Base-by-base conservation (phyloP, 2,113 vertebrate species). In the Microcebus ravelobensis region DNA sequence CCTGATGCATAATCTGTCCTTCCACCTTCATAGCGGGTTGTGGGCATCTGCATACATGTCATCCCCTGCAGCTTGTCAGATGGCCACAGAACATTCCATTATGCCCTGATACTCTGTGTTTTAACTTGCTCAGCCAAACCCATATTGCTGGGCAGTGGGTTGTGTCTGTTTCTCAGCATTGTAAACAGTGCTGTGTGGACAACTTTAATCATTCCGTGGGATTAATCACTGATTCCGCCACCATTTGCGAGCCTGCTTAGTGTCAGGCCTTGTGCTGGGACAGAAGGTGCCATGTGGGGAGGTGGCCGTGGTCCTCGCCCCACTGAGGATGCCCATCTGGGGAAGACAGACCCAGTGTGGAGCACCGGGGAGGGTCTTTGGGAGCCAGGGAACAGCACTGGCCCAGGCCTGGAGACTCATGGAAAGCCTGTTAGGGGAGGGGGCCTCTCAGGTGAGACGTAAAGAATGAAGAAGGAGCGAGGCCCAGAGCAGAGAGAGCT, bases 61-160 rank as follows among this genome's bases (percentile, higher is more conserved):
- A 1, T 1, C 7, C 27, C 39, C 45, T 14, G 18, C 34, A 29
- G 76, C 11, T 6, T 8, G 21, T 17, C 0, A 11, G 14, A 14
- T 36, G 89, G 23, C 48, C 27, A 8, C 45, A 34, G 79, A 52
- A 45, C 61, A 55, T 55, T 74, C 48, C 34, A 11, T n/a, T 1
- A 34, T 36, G 63, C 23, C 36, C 31, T 31, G 3, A 5, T 2
- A 45, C n/a, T 39, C 52, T 76, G 50, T 42, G 0, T 76, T 39
- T 70, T 81, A 31, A 71, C 90, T 87, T 68, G 52, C 31, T 71
- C n/a, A 25, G 67, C 85, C 84, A 48, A 29, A 18, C 10, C 59
- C 59, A 36, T 91, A 3, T 25, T 3, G n/a, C 15, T 11, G 27
- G 39, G 63, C 52, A 42, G 18, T 23, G 39, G 36, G 50, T 39